These are phyloP conservation scores for Apodemus sylvaticus DNA, from an alignment of 2,113 vertebrate species.

Conservation along the genomic window DNA sequence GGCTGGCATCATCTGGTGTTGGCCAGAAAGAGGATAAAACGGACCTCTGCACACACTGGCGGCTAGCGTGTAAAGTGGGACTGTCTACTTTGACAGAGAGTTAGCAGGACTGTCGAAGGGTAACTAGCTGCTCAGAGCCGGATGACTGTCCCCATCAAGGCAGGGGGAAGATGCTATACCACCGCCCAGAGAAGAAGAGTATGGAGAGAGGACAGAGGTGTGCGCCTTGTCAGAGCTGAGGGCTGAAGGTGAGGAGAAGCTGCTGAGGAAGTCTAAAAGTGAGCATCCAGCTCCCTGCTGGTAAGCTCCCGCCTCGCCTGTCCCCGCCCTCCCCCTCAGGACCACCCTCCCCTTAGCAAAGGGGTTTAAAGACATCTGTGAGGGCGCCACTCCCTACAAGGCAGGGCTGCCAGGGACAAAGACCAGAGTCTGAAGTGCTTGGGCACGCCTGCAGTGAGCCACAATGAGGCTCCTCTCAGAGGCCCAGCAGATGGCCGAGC, in stretches of 20 bases:
- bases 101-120: fast-evolving
- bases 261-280: not conserved
- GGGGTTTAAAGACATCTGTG: fast-evolving
- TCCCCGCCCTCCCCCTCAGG: not conserved
- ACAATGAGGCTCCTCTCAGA: fast-evolving
- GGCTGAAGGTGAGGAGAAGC: not conserved
- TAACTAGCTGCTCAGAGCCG: too few relatives aligned
- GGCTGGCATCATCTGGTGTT: fast-evolving
- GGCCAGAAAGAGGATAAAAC: fast-evolving
- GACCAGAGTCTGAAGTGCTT: fast-evolving
- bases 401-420: fast-evolving
- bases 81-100: fast-evolving
- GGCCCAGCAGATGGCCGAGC: slow-evolving; percentile 74
- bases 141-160: fast-evolving
- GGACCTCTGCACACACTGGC: fast-evolving
- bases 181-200: not conserved
- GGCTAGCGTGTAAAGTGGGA: fast-evolving
- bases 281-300: not conserved
- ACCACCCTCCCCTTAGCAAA: fast-evolving
- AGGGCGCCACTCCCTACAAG: not conserved
- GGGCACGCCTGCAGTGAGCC: not conserved
- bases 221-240: not conserved
- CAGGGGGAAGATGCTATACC: fast-evolving
- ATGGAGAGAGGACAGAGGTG: not conserved
- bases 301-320: too few relatives aligned